Evolutionary conservation across 2,797 vertebrate genomes (phyloP).

Genomic region (Macropus fuliginosus): DNA sequence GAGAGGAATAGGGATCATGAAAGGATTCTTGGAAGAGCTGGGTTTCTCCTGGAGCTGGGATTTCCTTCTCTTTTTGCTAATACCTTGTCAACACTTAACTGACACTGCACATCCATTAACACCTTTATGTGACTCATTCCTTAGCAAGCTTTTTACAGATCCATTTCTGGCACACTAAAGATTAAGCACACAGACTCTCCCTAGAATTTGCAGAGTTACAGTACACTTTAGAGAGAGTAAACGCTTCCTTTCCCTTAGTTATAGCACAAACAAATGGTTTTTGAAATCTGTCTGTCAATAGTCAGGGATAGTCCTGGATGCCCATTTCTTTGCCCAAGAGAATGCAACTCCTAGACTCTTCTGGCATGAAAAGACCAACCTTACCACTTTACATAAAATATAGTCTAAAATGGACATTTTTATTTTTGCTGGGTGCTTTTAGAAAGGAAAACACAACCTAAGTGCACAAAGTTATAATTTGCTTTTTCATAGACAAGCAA

Average conservation of each 20-base stretch:
- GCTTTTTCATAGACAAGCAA: neutral
- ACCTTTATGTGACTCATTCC: neutral
- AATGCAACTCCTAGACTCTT: neutral
- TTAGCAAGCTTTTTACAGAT: neutral
- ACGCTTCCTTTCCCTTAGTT: neutral
- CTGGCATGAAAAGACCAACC: neutral
- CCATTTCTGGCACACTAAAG: neutral
- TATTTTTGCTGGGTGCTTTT: conserved; percentile 39
- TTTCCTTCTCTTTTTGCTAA: neutral
- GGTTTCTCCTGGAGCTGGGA: neutral
- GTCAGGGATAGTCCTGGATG: neutral
- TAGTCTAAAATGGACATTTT: neutral
- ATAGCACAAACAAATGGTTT: neutral
- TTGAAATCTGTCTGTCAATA: neutral
- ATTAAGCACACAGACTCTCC: neutral
- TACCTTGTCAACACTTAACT: neutral
- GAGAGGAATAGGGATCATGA: neutral
- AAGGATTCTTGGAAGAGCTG: neutral
- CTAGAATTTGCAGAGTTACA: neutral
- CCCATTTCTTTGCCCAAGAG: neutral
- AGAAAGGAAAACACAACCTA: neutral
- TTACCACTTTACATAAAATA: neutral
- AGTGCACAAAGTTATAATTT: neutral
- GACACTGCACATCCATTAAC: neutral
- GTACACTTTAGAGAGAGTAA: neutral